phyloP scores from a whole-genome alignment of 2,113 vertebrate species.

The Cricetomys ansorgei region DNA sequence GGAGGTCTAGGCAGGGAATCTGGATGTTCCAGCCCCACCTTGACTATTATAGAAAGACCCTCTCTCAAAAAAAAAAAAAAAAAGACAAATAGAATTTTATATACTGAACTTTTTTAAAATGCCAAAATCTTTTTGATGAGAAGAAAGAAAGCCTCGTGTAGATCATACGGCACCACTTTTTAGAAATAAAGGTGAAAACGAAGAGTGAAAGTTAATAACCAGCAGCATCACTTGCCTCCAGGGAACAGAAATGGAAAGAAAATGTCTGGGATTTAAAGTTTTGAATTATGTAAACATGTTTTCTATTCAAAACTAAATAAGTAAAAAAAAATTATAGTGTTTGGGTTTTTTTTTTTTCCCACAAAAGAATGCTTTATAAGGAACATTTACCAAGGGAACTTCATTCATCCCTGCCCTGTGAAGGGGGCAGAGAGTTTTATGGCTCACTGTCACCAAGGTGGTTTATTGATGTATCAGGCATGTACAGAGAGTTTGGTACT shows the following conservation, averaged over 20 bases:
- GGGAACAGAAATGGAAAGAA: neutral
- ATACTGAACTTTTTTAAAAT: neutral
- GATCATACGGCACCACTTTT: neutral
- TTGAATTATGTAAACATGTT: neutral
- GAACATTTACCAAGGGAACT: neutral
- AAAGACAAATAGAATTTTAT: neutral
- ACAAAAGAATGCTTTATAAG: neutral
- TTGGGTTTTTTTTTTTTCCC: too few species aligned
- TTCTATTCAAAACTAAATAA: slow-evolving; percentile 24
- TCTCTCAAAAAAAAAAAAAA: neutral
- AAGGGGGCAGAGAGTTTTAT: neutral
- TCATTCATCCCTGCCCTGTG: neutral
- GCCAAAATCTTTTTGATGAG: neutral
- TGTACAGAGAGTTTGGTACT: neutral
- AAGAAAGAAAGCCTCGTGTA: neutral
- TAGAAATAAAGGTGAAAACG: neutral
- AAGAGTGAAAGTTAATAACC: neutral
- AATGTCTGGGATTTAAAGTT: neutral
- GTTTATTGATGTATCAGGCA: neutral
- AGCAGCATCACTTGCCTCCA: neutral
- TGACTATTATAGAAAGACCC: neutral
- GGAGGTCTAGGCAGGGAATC: neutral
- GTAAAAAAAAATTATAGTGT: neutral
- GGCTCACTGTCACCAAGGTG: neutral
- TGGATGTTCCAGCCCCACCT: neutral